phyloP scores from a whole-genome alignment of 2,888 invertebrate species.

The Ophioninae sp. region DNA sequence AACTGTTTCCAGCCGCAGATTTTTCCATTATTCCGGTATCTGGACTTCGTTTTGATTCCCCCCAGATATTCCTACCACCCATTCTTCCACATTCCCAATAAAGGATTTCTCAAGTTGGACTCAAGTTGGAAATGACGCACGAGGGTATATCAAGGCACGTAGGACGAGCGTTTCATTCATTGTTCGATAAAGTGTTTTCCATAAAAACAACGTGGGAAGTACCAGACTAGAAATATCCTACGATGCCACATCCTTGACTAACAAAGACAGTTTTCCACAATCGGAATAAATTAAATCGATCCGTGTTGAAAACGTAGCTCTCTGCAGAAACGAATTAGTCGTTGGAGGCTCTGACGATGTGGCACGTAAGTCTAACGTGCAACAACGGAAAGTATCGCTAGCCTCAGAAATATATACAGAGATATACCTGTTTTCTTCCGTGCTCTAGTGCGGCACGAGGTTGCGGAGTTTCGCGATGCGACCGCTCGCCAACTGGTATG shows the following conservation, averaged over 20 bases:
- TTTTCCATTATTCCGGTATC: background rate
- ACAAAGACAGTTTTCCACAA: background rate
- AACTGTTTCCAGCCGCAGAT: too few relatives aligned
- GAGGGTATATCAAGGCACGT: background rate
- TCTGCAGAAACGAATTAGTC: conserved; percentile 39
- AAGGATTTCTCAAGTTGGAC: background rate
- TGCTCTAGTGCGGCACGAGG: conserved; percentile 55
- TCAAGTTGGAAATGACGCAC: background rate
- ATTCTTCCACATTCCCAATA: background rate
- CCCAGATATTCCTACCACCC: background rate
- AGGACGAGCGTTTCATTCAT: background rate
- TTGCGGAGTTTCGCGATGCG: conserved; percentile 60
- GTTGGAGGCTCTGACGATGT: conserved; percentile 15
- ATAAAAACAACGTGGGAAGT: background rate
- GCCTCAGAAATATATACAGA: too few relatives aligned
- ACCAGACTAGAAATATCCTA: background rate
- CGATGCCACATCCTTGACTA: background rate
- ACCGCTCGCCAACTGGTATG: conserved; percentile 48
- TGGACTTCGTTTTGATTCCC: background rate
- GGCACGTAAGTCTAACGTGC: background rate
- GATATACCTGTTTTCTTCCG: conserved; percentile 22
- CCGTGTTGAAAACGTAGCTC: conserved; percentile 21
- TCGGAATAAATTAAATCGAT: conserved; percentile 47
- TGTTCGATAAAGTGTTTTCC: background rate
- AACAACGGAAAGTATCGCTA: background rate